Conservation (phyloP, 2,888 invertebrate genomes). For the Meghimatium bilineatum region DNA sequence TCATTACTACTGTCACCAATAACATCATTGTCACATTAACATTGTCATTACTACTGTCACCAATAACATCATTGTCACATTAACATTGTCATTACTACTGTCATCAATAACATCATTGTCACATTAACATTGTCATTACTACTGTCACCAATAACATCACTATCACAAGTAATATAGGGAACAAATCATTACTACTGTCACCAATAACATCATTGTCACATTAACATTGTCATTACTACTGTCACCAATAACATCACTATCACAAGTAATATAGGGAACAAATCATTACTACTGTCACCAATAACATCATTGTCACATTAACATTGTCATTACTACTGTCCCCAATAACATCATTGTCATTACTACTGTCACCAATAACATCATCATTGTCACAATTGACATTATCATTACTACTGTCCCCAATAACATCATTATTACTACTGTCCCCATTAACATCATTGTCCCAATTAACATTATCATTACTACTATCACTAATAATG, state of each 20-base stretch:
- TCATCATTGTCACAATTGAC: not conserved
- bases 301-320: not conserved
- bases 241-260: too few relatives aligned
- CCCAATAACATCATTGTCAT: not conserved
- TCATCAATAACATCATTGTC: not conserved
- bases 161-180: too few relatives aligned
- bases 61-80: not conserved
- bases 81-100: too few relatives aligned
- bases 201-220: not conserved
- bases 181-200: not conserved
- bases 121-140: not conserved
- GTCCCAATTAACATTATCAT: not conserved
- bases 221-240: not conserved
- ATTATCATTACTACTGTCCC: not conserved
- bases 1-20: not conserved
- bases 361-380: not conserved
- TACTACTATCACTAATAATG: slow-evolving; percentile 4
- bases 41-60: not conserved
- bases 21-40: not conserved
- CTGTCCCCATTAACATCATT: not conserved
- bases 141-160: not conserved
- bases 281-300: not conserved
- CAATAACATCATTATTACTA: not conserved
- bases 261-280: not conserved
- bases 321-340: not conserved